Evolutionary conservation across 2,797 vertebrate genomes (phyloP).

Genomic region (Australoheros facetus): DNA sequence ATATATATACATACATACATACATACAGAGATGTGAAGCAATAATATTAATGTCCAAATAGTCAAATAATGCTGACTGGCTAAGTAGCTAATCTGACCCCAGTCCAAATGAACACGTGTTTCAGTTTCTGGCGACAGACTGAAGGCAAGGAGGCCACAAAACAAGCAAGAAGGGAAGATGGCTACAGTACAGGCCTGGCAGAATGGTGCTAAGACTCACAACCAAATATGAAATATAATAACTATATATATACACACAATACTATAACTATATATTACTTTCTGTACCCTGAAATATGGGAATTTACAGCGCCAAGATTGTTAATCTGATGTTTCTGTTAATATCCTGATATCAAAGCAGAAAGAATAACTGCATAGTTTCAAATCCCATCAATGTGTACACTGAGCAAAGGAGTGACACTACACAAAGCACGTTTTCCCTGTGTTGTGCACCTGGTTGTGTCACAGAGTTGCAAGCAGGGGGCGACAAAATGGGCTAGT

Average conservation of each 20-base stretch:
- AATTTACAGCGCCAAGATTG: neutral
- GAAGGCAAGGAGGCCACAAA: constrained; percentile 9
- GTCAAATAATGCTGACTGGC: neutral
- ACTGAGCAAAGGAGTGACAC: neutral
- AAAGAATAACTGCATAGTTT: neutral
- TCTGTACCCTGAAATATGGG: neutral
- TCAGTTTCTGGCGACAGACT: constrained; percentile 34
- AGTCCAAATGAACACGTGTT: constrained; percentile 41
- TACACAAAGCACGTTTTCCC: neutral
- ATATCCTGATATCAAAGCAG: neutral
- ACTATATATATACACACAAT: neutral
- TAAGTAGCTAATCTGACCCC: constrained; percentile 23
- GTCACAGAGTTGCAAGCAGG: constrained; percentile 19
- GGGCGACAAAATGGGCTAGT: constrained; percentile 19
- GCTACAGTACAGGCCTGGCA: constrained; percentile 21
- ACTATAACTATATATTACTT: neutral
- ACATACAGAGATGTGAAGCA: neutral
- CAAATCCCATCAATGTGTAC: neutral
- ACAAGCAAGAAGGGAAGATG: constrained; percentile 25
- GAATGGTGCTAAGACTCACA: neutral
- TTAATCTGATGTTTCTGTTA: neutral
- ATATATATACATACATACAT: constrained; percentile 1
- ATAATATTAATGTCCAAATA: neutral
- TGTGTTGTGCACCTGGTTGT: neutral
- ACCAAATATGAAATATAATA: constrained; percentile 4